Percentiles rank a stretch among this genome's conserved stretches.
Conservation (phyloP, 1,140 invertebrate species). For the Agrypnia vestita region DNA sequence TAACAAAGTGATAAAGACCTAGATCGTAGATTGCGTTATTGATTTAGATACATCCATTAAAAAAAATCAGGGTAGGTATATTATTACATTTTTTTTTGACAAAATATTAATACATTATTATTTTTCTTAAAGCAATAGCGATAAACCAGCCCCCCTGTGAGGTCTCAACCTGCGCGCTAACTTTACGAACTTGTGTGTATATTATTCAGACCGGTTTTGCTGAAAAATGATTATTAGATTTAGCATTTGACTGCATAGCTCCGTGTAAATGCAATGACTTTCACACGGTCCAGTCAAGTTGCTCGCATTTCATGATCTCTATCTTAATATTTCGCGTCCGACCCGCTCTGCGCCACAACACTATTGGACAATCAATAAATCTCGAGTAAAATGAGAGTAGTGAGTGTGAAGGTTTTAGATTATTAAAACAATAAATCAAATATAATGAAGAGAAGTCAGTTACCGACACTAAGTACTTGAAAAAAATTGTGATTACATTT, state of each 20-base stretch:
- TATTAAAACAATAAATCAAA: too few relatives aligned
- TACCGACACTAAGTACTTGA: too few relatives aligned
- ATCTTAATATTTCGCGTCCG: conserved; percentile 29
- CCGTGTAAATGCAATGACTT: conserved; percentile 39
- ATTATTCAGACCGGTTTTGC: conserved; percentile 18
- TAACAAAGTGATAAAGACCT: too few relatives aligned
- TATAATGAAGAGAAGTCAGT: too few relatives aligned
- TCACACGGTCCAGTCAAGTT: conserved; percentile 38
- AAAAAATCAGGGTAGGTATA: too few relatives aligned
- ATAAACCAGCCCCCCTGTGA: background rate
- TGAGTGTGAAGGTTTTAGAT: too few relatives aligned
- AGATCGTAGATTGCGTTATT: too few relatives aligned
- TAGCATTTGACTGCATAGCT: conserved; percentile 32
- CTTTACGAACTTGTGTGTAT: conserved; percentile 6
- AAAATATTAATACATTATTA: background rate
- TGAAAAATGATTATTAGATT: conserved; percentile 38
- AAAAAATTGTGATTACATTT: too few relatives aligned
- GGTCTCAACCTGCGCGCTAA: background rate
- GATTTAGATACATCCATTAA: too few relatives aligned
- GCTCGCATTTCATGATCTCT: conserved; percentile 40
- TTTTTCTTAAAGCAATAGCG: background rate
- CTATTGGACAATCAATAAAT: too few relatives aligned
- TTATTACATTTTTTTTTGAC: too few relatives aligned
- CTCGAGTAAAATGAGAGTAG: too few relatives aligned
- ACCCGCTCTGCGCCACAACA: background rate